phyloP scores from a whole-genome alignment of 2,888 invertebrate species.

The Metellina segmentata region DNA sequence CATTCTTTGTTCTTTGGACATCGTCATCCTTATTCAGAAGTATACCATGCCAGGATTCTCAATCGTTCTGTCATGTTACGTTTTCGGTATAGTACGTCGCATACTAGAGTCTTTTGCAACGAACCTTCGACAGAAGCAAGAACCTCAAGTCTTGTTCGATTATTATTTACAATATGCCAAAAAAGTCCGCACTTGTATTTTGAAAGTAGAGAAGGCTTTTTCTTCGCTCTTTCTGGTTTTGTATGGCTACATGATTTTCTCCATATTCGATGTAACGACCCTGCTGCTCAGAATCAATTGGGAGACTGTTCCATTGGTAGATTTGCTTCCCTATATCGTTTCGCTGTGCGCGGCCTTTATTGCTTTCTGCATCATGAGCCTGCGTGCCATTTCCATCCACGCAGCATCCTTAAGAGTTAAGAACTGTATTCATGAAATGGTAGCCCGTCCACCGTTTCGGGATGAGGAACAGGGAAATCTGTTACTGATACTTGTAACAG shows the following conservation, averaged over 20 bases:
- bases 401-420: slow-evolving; percentile 42
- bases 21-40: slow-evolving; percentile 39
- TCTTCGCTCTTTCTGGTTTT: slow-evolving; percentile 28
- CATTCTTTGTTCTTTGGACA: not conserved
- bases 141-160: not conserved
- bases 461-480: slow-evolving; percentile 8
- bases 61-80: slow-evolving; percentile 48
- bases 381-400: slow-evolving; percentile 47
- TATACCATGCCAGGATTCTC: slow-evolving; percentile 58
- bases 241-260: slow-evolving; percentile 60
- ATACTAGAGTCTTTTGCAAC: slow-evolving; percentile 34
- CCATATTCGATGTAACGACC: slow-evolving; percentile 53
- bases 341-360: not conserved
- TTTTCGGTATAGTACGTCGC: slow-evolving; percentile 40
- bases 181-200: slow-evolving; percentile 29
- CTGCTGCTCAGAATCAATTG: slow-evolving; percentile 41
- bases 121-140: slow-evolving; percentile 28
- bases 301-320: not conserved
- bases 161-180: slow-evolving; percentile 28
- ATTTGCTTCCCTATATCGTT: slow-evolving; percentile 16
- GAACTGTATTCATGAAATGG: slow-evolving; percentile 1
- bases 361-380: slow-evolving; percentile 44
- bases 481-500: slow-evolving; percentile 17
- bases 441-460: not conserved
- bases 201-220: slow-evolving; percentile 35